A percentile compares a stretch with the other conserved stretches of the same genome.
phyloP scores from a whole-genome alignment of 2,113 vertebrate genomes.

The Scophthalmus maximus region DNA sequence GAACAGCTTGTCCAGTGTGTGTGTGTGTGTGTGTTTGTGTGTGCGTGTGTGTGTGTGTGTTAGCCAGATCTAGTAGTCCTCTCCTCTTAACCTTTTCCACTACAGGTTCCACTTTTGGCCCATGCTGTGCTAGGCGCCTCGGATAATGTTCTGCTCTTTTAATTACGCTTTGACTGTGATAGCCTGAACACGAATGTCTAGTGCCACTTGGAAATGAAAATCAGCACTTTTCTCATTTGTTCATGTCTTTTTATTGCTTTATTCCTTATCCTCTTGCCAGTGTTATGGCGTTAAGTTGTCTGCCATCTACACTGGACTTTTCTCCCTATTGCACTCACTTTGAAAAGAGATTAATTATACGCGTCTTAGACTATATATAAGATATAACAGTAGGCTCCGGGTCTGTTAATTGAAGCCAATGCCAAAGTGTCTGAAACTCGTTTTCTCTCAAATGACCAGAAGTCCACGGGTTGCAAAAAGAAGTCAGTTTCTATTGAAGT shows the following conservation, averaged over 20 bases:
- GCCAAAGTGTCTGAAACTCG: too few relatives aligned
- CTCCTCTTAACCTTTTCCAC: slow-evolving; percentile 75
- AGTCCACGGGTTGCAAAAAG: too few relatives aligned
- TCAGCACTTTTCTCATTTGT: slow-evolving; percentile 19
- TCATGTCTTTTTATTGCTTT: too few relatives aligned
- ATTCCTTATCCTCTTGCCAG: slow-evolving; percentile 8
- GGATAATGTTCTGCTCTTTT: slow-evolving; percentile 70
- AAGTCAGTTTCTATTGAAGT: too few relatives aligned
- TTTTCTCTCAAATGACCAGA: too few relatives aligned
- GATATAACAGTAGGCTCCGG: too few relatives aligned
- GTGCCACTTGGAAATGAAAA: slow-evolving; percentile 38
- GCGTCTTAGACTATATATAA: too few relatives aligned
- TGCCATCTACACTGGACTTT: slow-evolving; percentile 3
- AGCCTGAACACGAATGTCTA: slow-evolving; percentile 45
- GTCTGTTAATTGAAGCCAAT: too few relatives aligned
- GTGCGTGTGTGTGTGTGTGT: slow-evolving; percentile 28
- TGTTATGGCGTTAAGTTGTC: slow-evolving; percentile 17
- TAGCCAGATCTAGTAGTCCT: slow-evolving; percentile 61
- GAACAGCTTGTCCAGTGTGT: slow-evolving; percentile 72
- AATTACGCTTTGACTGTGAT: slow-evolving; percentile 34
- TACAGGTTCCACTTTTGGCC: slow-evolving; percentile 50
- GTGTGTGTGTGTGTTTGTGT: slow-evolving; percentile 41
- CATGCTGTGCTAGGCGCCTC: slow-evolving; percentile 59
- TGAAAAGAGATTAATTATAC: background rate
- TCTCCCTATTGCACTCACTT: background rate